Conservation (phyloP, 92 coral and sea anemone species). For the Palythoa grandiflora region DNA sequence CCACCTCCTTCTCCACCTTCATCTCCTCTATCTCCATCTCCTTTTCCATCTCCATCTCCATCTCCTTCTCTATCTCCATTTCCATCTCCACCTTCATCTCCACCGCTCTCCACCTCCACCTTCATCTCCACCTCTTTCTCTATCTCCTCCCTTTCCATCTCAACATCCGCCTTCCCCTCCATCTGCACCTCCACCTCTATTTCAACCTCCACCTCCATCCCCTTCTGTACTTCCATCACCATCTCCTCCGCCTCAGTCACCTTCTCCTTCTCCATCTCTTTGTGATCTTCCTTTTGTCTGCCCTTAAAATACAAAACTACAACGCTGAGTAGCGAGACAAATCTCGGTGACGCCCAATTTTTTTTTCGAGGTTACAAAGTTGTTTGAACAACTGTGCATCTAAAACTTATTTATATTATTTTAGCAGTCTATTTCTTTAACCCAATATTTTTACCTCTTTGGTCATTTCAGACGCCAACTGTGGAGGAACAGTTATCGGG, state of each 20-base stretch:
- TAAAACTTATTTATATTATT: background rate
- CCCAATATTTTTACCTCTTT: background rate
- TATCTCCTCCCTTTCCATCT: background rate
- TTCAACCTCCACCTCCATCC: background rate
- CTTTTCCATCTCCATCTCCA: background rate
- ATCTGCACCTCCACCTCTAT: background rate
- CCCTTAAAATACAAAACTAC: background rate
- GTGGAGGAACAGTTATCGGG: slow-evolving; percentile 82
- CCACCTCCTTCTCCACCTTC: too few species aligned
- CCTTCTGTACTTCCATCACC: too few species aligned
- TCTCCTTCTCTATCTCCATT: background rate
- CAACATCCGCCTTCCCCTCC: background rate
- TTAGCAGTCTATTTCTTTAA: background rate
- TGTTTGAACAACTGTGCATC: background rate
- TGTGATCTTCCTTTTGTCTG: background rate
- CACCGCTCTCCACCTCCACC: too few species aligned
- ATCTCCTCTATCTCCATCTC: background rate
- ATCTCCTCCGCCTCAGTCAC: background rate
- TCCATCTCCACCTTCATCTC: background rate
- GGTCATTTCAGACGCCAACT: slow-evolving; percentile 61
- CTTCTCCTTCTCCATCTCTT: background rate
- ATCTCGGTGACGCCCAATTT: too few species aligned
- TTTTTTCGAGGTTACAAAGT: too few species aligned
- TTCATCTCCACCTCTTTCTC: background rate
- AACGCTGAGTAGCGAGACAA: too few species aligned